Evolutionary conservation across 2,888 invertebrate genomes (phyloP), one percentile per base, ranked within the genome.

Genomic region (Protodeltote pygarga): DNA sequence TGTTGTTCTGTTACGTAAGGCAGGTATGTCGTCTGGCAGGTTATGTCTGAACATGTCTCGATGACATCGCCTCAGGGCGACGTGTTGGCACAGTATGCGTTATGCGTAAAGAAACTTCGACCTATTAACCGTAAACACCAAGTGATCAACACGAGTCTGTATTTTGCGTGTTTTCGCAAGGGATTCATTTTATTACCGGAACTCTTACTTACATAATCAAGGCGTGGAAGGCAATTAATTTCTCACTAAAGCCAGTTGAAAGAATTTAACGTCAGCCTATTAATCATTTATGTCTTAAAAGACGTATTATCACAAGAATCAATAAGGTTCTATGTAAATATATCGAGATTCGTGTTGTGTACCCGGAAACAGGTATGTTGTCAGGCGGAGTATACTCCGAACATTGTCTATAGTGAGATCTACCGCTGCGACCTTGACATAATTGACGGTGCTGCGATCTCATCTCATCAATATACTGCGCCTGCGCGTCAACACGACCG

Each of bases 371-470:
- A 55, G n/a, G n/a, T 50, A 47, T 55, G 73, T 74, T 50, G 75
- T 65, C 68, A 71, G 38, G 71, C 60, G 59, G 47, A 59, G 59
- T 42, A 59, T 50, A 61, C 62, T 42, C 27, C 14, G 28, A 5
- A 20, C 17, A 34, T 34, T 15, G 14, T 20, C 1, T 1, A 23
- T 25, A 46, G 64, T 57, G 51, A 44, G 68, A 65, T 60, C 31
- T 58, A 63, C n/a, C n/a, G n/a, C n/a, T n/a, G n/a, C n/a, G n/a
- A 65, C 90, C 90, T 90, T 89, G 88, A 86, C 87, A 87, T 65
- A 15, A 72, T 71, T 74, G 75, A 75, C 68, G 75, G 81, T 83
- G 82, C 81, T 75, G 70, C 75, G 71, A 80, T 75, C 76, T 71
- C 72, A 71, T 58, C 69, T 75, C 74, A 80, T 83, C 76, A 76